These are phyloP conservation scores for Dascillus cervinus DNA, from an alignment of 2,888 invertebrate species.

Conservation along the genomic window DNA sequence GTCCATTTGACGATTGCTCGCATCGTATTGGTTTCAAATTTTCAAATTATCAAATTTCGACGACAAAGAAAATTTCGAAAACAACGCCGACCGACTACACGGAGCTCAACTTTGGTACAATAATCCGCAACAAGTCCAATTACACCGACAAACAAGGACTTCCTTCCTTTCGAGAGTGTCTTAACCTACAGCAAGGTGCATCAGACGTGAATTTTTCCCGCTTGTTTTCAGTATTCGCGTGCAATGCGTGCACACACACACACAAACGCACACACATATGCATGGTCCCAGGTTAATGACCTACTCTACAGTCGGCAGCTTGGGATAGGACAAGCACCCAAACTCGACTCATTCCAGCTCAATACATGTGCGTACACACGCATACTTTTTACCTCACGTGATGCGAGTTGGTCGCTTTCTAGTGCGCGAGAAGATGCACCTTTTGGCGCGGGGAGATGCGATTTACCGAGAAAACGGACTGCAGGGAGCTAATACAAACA, in stretches of 20 bases:
- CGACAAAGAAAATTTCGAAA: too few relatives aligned
- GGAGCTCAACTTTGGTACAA: too few relatives aligned
- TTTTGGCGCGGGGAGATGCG: not conserved
- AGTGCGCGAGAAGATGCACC: not conserved
- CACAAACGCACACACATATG: conserved; percentile 23
- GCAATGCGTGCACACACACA: conserved; percentile 21
- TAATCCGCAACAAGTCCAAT: not conserved
- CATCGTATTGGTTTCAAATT: too few relatives aligned
- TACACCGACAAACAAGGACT: conserved; percentile 5
- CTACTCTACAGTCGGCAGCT: conserved; percentile 36
- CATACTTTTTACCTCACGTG: conserved; percentile 11
- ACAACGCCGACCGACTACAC: too few relatives aligned
- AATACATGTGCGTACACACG: conserved; percentile 17
- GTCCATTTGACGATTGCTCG: too few relatives aligned
- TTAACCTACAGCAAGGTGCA: conserved; percentile 14
- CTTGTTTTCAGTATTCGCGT: conserved; percentile 34
- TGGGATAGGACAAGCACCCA: conserved; percentile 38
- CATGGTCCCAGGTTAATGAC: conserved; percentile 38
- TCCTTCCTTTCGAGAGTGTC: conserved; percentile 15
- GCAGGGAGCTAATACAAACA: conserved; percentile 21
- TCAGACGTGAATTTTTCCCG: conserved; percentile 29
- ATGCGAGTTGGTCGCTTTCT: conserved; percentile 7
- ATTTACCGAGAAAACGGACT: not conserved
- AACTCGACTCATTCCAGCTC: conserved; percentile 22
- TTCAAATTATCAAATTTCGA: too few relatives aligned